Conservation (phyloP, 2,888 invertebrate species). For the Lissocephala sabroskyi region DNA sequence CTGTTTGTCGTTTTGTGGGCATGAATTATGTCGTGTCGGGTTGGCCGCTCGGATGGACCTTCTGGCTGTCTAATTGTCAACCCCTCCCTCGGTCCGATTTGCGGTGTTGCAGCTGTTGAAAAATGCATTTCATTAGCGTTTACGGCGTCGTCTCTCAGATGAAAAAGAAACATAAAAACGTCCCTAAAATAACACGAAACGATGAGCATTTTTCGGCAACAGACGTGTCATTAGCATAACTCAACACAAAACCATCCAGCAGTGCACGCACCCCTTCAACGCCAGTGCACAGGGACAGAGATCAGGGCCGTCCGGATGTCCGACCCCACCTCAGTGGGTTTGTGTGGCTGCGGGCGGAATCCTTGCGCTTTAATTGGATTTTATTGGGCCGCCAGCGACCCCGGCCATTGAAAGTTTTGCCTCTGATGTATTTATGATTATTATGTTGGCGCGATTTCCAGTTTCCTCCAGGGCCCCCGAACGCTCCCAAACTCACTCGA, state of each 20-base stretch:
- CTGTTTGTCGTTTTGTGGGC: conserved; percentile 37
- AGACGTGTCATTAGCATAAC: conserved; percentile 55
- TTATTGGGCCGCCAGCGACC: conserved; percentile 48
- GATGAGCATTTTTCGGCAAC: conserved; percentile 46
- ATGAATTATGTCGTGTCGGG: conserved; percentile 47
- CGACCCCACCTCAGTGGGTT: no score
- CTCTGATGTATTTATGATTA: conserved; percentile 69
- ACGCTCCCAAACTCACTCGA: no score
- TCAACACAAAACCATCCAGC: conserved; percentile 24
- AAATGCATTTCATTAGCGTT: conserved; percentile 20
- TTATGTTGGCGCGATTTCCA: conserved; percentile 63
- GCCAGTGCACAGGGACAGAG: no score
- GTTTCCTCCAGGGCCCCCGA: conserved; percentile 40
- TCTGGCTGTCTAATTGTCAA: no score
- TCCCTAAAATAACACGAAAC: no score
- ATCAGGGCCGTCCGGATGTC: no score
- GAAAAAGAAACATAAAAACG: no score
- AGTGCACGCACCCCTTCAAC: no score
- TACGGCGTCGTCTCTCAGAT: no score
- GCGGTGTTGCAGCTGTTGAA: conserved; percentile 10
- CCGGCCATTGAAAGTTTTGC: conserved; percentile 40
- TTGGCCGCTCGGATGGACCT: conserved; percentile 14
- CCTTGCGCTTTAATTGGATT: conserved; percentile 65
- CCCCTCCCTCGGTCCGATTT: no score
- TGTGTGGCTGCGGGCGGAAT: conserved; percentile 29